Conservation (phyloP, 2,113 vertebrate species). For the Hippocampus barbouri region DNA sequence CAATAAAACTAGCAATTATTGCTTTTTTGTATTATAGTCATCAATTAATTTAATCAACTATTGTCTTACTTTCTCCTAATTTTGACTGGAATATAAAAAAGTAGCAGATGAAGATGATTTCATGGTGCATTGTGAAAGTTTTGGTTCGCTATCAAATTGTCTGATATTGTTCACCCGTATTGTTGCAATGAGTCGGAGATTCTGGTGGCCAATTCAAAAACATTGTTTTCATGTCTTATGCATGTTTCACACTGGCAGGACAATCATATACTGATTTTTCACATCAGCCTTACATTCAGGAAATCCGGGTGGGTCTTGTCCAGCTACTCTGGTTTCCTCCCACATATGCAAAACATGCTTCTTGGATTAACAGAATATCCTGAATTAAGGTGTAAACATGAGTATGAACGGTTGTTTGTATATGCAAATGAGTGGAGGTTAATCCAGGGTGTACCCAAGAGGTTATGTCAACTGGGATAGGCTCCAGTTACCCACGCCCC, state of each 20-base stretch:
- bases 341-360: too few species aligned
- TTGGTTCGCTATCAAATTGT: not conserved
- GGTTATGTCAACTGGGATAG: not conserved
- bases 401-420: not conserved
- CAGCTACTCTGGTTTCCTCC: too few species aligned
- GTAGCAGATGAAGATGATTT: not conserved
- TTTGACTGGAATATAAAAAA: not conserved
- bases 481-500: not conserved
- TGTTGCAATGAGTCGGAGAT: too few species aligned
- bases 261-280: too few species aligned
- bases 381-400: too few species aligned
- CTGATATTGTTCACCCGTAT: not conserved
- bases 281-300: not conserved
- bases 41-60: not conserved
- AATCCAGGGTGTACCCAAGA: not conserved
- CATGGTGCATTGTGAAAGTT: not conserved
- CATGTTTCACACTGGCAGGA: too few species aligned
- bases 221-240: too few species aligned
- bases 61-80: not conserved
- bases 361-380: too few species aligned
- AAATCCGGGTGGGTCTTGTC: not conserved
- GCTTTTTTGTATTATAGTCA: too few species aligned
- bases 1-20: too few species aligned
- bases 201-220: too few species aligned
- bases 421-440: not conserved